These are phyloP conservation scores for Gymnosoma rotundatum DNA, from an alignment of 2,888 invertebrate genomes.

Conservation along the genomic window DNA sequence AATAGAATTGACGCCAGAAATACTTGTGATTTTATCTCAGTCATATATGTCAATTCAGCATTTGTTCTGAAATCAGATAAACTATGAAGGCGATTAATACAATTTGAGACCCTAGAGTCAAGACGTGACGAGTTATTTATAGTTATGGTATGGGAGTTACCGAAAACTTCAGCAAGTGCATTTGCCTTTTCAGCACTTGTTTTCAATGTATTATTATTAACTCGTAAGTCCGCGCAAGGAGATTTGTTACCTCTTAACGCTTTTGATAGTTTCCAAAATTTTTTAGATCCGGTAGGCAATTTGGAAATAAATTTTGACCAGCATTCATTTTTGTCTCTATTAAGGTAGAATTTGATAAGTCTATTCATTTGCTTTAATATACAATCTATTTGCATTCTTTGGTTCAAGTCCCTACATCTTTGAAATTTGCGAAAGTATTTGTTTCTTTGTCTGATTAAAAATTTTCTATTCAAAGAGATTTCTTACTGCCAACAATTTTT, in stretches of 20 bases:
- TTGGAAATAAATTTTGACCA: constrained; percentile 15
- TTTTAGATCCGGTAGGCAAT: constrained; percentile 4
- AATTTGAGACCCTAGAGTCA: background rate
- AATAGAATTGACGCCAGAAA: constrained; percentile 9
- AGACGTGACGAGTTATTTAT: too few species aligned
- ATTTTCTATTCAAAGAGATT: background rate
- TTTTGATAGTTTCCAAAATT: constrained; percentile 33
- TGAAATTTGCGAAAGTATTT: constrained; percentile 3
- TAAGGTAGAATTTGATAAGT: background rate
- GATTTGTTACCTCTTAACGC: too few species aligned
- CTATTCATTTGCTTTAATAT: constrained; percentile 11
- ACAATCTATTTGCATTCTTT: background rate
- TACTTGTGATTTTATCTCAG: constrained; percentile 2
- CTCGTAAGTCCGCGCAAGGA: background rate
- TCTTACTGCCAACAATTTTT: constrained; percentile 13
- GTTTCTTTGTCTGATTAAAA: background rate
- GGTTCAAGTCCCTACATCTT: constrained; percentile 9
- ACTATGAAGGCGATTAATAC: background rate
- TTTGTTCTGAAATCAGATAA: background rate
- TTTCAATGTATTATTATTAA: background rate
- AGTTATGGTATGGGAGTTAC: background rate
- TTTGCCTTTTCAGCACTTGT: constrained; percentile 4
- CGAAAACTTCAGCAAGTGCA: background rate
- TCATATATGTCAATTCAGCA: background rate
- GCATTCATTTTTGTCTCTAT: too few species aligned